phyloP scores from a whole-genome alignment of 2,113 vertebrate genomes.

The Semicossyphus pulcher region DNA sequence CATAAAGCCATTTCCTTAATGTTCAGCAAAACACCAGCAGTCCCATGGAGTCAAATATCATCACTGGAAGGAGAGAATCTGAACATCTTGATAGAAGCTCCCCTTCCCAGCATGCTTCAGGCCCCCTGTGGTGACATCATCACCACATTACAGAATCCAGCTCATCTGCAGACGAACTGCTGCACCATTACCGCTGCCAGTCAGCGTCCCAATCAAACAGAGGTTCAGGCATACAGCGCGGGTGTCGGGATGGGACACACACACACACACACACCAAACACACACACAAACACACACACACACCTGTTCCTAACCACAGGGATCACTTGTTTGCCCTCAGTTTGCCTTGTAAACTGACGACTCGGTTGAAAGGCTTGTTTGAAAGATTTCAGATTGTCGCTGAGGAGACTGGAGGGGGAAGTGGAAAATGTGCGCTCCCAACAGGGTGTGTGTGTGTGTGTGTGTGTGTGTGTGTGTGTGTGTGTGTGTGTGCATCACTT shows the following conservation, averaged over 20 bases:
- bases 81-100: not conserved
- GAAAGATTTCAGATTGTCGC: slow-evolving; percentile 28
- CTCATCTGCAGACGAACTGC: not conserved
- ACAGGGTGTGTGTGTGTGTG: not conserved
- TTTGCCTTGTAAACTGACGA: slow-evolving; percentile 21
- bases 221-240: slow-evolving; percentile 21
- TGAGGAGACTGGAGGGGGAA: slow-evolving; percentile 22
- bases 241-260: not conserved
- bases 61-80: not conserved
- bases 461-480: slow-evolving; percentile 15
- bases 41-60: not conserved
- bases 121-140: slow-evolving; percentile 27
- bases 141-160: slow-evolving; percentile 7
- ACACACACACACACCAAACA: slow-evolving; percentile 26
- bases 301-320: slow-evolving; percentile 24
- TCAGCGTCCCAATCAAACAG: slow-evolving; percentile 11
- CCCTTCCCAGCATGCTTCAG: slow-evolving; percentile 37
- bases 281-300: slow-evolving; percentile 16
- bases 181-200: slow-evolving; percentile 32
- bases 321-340: slow-evolving; percentile 19
- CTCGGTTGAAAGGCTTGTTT: slow-evolving; percentile 33
- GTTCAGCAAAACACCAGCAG: not conserved
- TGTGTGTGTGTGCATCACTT: slow-evolving; percentile 1
- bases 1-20: not conserved
- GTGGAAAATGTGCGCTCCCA: not conserved